Evolutionary conservation across 2,888 invertebrate genomes (phyloP), one percentile per base, ranked within the genome.

Genomic region (Marronus borbonicus): DNA sequence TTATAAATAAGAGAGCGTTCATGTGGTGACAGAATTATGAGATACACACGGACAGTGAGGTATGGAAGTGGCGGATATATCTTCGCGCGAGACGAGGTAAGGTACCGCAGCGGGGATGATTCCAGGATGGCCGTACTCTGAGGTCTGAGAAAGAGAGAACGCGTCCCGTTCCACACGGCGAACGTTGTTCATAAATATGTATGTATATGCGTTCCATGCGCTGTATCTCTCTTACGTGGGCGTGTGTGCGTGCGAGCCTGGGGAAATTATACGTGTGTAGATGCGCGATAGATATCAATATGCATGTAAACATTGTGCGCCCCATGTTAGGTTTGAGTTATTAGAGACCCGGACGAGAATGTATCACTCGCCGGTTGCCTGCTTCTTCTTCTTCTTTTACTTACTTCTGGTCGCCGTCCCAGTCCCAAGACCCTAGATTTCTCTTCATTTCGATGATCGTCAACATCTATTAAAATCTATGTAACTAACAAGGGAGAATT

Each of bases 281-380:
- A 88, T 88, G 86, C 85, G 85, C 87, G 87, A 88, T 87, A 88
- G 88, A 88, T 88, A 88, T 88, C 88, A 88, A 88, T 88, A 88
- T 88, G 88, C 87, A 88, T 88, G 88, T 88, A 88, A 88, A 88
- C 88, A 88, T 88, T 86, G 86, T 86, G 86, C 86, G 86, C 86
- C 86, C 86, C 86, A 85, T 88, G 88, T 88, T 87, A 83, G 82
- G 84, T 83, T 83, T 86, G 86, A 87, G 84, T 88, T 88, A 87
- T 87, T 85, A 85, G 86, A 85, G 84, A 78, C 76, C 80, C 68
- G 80, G 79, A 80, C 75, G 81, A 75, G 82, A 80, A 81, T 82
- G 82, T 81, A 82, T 81, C 81, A 82, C 49, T 70, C 55, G 70
- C 36, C 17, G 28, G 66, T 44, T 8, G 66, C 44, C 20, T 20